A percentile compares a stretch with the other conserved stretches of the same genome.
Conservation (phyloP, 2,888 invertebrate genomes). For the Smittia aterrima region DNA sequence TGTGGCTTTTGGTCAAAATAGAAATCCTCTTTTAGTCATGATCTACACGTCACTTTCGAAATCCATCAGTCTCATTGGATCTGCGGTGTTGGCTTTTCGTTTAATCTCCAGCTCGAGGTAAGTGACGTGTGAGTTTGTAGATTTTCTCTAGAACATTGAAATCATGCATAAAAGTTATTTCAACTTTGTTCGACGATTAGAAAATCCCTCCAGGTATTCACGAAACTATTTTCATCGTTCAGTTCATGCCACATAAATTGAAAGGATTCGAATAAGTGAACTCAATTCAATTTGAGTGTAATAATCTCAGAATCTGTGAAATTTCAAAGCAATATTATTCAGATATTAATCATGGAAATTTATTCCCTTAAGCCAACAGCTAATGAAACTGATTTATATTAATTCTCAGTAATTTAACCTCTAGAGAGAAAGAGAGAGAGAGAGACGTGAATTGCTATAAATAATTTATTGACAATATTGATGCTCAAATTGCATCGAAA, state of each 20-base stretch:
- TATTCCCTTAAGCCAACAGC: not conserved
- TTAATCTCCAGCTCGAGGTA: conserved; percentile 34
- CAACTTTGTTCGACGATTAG: no score
- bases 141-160: not conserved
- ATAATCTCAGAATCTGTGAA: no score
- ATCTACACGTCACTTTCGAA: conserved; percentile 20
- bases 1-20: not conserved
- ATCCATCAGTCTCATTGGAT: conserved; percentile 32
- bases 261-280: no score
- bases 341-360: no score
- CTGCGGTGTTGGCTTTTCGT: conserved; percentile 38
- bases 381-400: not conserved
- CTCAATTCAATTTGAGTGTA: no score
- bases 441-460: not conserved
- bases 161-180: not conserved
- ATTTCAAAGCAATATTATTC: no score
- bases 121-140: not conserved
- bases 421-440: not conserved
- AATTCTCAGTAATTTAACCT: not conserved
- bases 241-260: no score
- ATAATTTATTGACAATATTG: not conserved
- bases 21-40: conserved; percentile 6
- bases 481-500: not conserved
- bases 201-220: not conserved
- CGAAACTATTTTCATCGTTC: no score